Evolutionary conservation across 64 coral and sea anemone species (phyloP).

Genomic region (Stichodactyla mertensii): DNA sequence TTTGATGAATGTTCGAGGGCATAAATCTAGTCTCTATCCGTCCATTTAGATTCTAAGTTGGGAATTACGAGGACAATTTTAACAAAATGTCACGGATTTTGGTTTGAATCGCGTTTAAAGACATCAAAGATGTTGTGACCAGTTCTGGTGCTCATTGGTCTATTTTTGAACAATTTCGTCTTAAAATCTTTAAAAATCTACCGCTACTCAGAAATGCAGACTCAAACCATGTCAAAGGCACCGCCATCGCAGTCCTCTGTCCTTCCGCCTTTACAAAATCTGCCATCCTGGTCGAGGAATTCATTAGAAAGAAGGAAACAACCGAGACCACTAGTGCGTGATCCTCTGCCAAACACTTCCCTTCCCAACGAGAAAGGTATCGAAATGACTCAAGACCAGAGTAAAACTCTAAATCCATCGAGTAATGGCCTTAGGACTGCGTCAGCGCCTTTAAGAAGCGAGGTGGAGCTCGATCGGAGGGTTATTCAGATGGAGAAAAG

Average conservation of each 20-base stretch:
- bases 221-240: constrained; percentile 77
- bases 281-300: constrained; percentile 88
- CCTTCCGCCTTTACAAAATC: constrained; percentile 83
- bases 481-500: constrained; percentile 70
- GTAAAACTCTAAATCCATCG: constrained; percentile 41
- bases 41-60: not conserved
- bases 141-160: not conserved
- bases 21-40: not conserved
- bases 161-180: not conserved
- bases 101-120: not conserved
- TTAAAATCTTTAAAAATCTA: not conserved
- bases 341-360: constrained; percentile 61
- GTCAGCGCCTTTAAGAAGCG: constrained; percentile 60
- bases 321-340: constrained; percentile 74
- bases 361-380: constrained; percentile 22
- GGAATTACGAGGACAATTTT: not conserved
- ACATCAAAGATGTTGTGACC: not conserved
- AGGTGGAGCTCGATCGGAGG: constrained; percentile 54
- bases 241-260: constrained; percentile 57
- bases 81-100: not conserved
- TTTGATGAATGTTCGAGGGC: not conserved
- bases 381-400: constrained; percentile 31
- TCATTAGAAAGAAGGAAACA: constrained; percentile 72
- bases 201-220: constrained; percentile 55
- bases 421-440: constrained; percentile 50